phyloP scores from a whole-genome alignment of 1,140 invertebrate species.

The Drosophila pachea region DNA sequence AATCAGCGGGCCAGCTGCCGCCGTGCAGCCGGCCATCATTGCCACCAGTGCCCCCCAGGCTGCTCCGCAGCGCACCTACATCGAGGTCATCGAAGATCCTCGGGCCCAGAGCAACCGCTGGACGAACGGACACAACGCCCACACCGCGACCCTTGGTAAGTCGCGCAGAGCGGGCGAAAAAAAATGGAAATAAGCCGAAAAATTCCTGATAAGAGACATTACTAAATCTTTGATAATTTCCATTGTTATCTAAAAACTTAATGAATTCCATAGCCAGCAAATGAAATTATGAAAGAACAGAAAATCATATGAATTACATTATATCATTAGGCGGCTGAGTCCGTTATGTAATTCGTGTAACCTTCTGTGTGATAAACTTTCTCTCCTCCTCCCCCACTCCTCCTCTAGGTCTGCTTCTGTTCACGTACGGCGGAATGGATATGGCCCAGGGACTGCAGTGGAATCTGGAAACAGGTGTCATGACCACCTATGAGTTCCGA shows the following conservation, averaged over 20 bases:
- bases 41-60: conserved; percentile 8
- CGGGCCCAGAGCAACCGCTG: conserved; percentile 8
- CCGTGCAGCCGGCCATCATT: conserved; percentile 35
- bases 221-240: not conserved
- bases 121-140: conserved; percentile 23
- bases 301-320: too few relatives aligned
- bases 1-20: conserved; percentile 21
- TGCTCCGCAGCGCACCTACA: conserved; percentile 18
- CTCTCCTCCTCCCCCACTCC: too few relatives aligned
- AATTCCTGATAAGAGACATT: conserved; percentile 1
- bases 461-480: conserved; percentile 19
- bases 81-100: conserved; percentile 43
- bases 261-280: too few relatives aligned
- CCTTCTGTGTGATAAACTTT: too few relatives aligned
- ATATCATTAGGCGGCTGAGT: too few relatives aligned
- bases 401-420: conserved; percentile 42
- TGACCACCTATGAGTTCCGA: conserved; percentile 42
- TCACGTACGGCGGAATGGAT: conserved; percentile 63
- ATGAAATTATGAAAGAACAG: too few relatives aligned
- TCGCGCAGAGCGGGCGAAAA: conserved; percentile 6
- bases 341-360: too few relatives aligned
- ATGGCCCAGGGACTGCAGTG: conserved; percentile 60
- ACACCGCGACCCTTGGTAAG: conserved; percentile 33
- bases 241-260: too few relatives aligned
- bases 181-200: not conserved